These are phyloP conservation scores for Mesochorus sp. DNA, from an alignment of 2,888 invertebrate species.

Conservation along the genomic window DNA sequence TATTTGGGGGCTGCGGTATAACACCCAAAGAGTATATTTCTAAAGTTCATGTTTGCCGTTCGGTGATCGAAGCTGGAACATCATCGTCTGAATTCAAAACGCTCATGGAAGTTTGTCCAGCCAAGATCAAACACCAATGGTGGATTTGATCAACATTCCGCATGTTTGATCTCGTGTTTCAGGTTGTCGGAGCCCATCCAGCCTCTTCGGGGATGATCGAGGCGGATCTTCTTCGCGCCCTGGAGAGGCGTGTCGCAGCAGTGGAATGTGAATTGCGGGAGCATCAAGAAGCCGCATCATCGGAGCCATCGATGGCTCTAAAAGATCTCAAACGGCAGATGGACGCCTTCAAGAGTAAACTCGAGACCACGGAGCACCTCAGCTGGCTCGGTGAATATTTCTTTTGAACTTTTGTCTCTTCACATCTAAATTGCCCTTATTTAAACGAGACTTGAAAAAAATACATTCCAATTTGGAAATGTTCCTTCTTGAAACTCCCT, in stretches of 20 bases:
- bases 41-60: too few relatives aligned
- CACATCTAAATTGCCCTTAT: background rate
- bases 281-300: constrained; percentile 81
- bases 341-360: constrained; percentile 84
- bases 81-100: too few relatives aligned
- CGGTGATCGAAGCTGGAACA: too few relatives aligned
- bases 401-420: background rate
- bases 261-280: constrained; percentile 84
- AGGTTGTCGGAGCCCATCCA: constrained; percentile 80
- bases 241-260: constrained; percentile 84
- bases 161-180: constrained; percentile 31
- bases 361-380: constrained; percentile 86
- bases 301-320: constrained; percentile 83
- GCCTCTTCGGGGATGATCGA: constrained; percentile 80
- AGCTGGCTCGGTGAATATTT: constrained; percentile 85
- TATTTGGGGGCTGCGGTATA: too few relatives aligned
- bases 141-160: background rate
- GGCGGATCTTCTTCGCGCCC: constrained; percentile 83
- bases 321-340: constrained; percentile 85
- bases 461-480: background rate
- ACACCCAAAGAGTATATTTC: too few relatives aligned
- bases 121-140: too few relatives aligned
- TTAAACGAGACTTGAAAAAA: too few relatives aligned
- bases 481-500: background rate
- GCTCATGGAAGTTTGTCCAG: too few relatives aligned